Percentiles rank a stretch among this genome's conserved stretches.
phyloP scores from a whole-genome alignment of 2,888 invertebrate genomes.

The Spilarctia lutea region DNA sequence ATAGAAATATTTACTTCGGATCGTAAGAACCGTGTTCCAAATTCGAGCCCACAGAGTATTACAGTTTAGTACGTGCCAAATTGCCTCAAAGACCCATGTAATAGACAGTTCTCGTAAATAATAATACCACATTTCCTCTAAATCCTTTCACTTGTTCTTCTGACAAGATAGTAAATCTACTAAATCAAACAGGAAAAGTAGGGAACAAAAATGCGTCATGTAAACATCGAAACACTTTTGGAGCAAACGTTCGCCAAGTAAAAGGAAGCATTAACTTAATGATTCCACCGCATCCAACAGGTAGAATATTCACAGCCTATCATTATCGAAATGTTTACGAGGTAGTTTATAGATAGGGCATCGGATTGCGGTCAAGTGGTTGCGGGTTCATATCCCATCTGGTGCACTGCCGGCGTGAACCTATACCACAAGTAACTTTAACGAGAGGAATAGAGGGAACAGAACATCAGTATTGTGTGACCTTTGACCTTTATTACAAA shows the following conservation, averaged over 20 bases:
- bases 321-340: conserved; percentile 29
- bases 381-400: background rate
- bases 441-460: background rate
- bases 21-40: conserved; percentile 12
- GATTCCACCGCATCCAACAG: conserved; percentile 58
- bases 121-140: conserved; percentile 27
- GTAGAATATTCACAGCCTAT: conserved; percentile 49
- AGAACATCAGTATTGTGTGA: background rate
- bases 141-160: conserved; percentile 36
- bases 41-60: conserved; percentile 21
- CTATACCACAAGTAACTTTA: too few species aligned
- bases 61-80: conserved; percentile 27
- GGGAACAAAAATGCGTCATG: conserved; percentile 49
- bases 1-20: conserved; percentile 3
- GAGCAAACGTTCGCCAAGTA: conserved; percentile 41
- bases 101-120: conserved; percentile 26
- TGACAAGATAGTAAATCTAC: conserved; percentile 48
- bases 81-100: conserved; percentile 18
- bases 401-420: background rate
- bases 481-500: too few species aligned
- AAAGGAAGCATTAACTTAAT: conserved; percentile 56
- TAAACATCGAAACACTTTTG: conserved; percentile 47
- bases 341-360: background rate
- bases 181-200: conserved; percentile 34
- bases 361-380: background rate